Conservation (phyloP, 2,888 invertebrate species). For the Vannuccia rotundouncinata region DNA sequence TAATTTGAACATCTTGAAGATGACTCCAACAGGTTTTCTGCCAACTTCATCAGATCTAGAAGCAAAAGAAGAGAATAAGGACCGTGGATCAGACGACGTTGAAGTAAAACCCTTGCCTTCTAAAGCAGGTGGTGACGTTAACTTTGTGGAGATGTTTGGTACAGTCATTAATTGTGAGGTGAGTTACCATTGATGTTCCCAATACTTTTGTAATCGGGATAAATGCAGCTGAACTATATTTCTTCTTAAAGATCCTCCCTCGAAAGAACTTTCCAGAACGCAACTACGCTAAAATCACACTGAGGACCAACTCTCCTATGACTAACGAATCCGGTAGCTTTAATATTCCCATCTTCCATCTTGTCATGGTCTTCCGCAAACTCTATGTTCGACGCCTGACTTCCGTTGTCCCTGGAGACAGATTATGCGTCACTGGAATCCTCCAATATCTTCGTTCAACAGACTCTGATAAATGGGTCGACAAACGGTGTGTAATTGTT, state of each 20-base stretch:
- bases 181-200: not conserved
- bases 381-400: not conserved
- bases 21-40: no score
- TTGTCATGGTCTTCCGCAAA: not conserved
- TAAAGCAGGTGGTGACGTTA: not conserved
- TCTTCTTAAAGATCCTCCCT: not conserved
- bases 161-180: not conserved
- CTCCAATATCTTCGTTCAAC: not conserved
- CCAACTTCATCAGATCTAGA: no score
- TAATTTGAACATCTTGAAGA: no score
- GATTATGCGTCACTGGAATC: not conserved
- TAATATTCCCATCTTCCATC: not conserved
- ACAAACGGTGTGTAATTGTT: not conserved
- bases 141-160: not conserved
- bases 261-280: not conserved
- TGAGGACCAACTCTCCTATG: not conserved
- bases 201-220: not conserved
- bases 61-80: not conserved
- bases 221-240: not conserved
- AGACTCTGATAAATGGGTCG: not conserved
- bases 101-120: not conserved
- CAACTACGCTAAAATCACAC: not conserved
- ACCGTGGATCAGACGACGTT: no score
- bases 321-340: not conserved
- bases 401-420: not conserved